A percentile compares a stretch with the other conserved stretches of the same genome.
phyloP scores from a whole-genome alignment of 2,113 vertebrate genomes.

The Nettapus auritus region DNA sequence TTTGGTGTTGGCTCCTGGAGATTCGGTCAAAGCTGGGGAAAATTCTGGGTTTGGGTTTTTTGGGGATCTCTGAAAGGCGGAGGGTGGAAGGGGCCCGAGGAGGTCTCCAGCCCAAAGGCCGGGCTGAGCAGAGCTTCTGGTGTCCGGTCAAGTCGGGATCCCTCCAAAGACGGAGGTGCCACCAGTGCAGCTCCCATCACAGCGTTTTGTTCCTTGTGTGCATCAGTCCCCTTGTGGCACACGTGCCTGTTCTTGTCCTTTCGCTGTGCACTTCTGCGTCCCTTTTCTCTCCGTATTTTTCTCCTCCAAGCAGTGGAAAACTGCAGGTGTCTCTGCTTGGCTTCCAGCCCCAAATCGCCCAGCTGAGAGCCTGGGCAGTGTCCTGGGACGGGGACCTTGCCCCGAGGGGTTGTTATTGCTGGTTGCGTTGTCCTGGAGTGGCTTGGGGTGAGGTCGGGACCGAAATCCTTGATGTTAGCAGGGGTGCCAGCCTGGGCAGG shows the following conservation, averaged over 20 bases:
- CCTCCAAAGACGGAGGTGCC: not conserved
- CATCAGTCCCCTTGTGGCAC: not conserved
- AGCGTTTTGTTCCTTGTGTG: not conserved
- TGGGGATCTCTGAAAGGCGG: rapidly evolving
- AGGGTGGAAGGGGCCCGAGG: not conserved
- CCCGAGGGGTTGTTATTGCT: not conserved
- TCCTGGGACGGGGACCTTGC: not conserved
- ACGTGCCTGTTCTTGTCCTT: not conserved
- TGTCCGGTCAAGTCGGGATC: not conserved
- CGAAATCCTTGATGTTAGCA: rapidly evolving
- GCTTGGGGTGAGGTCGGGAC: not conserved
- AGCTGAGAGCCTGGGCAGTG: not conserved
- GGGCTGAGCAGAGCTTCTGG: not conserved
- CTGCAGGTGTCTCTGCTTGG: not conserved
- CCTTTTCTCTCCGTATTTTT: not conserved
- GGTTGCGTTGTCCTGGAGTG: not conserved
- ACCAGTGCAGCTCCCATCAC: not conserved
- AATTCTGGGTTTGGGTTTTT: not conserved
- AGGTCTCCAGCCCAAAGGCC: not conserved
- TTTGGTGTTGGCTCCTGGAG: not conserved
- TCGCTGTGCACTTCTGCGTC: not conserved
- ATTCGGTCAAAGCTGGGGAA: not conserved
- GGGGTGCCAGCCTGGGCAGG: not conserved
- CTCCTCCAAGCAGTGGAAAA: not conserved
- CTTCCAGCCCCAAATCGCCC: not conserved